Percentiles rank a stretch among this genome's conserved stretches.
Evolutionary conservation across 2,797 vertebrate species (phyloP).

Genomic region (Lithobates pipiens): DNA sequence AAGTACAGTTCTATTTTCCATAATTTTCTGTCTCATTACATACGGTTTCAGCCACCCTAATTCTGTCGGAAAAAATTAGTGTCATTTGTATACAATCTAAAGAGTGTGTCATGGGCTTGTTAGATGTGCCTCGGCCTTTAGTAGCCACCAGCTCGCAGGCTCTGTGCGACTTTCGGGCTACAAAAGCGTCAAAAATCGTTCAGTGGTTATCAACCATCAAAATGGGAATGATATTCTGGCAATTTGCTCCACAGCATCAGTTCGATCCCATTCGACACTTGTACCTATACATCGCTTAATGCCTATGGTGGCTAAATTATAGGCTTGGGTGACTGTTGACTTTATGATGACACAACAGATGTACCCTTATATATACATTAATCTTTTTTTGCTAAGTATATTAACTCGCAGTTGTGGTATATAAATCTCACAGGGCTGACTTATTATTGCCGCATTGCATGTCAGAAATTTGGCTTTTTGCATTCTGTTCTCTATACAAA

Average conservation of each 20-base stretch:
- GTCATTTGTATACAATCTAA: constrained; percentile 77
- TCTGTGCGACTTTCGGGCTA: constrained; percentile 6
- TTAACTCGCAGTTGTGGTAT: too few relatives aligned
- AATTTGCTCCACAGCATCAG: constrained; percentile 15
- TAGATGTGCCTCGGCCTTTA: constrained; percentile 71
- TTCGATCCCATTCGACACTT: constrained; percentile 1
- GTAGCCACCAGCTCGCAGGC: constrained; percentile 60
- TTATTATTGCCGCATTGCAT: too few relatives aligned
- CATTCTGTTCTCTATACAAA: too few relatives aligned
- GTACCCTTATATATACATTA: too few relatives aligned
- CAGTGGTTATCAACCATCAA: not conserved
- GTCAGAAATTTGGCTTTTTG: too few relatives aligned
- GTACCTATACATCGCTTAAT: too few relatives aligned
- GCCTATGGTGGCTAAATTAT: too few relatives aligned
- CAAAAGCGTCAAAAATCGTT: constrained; percentile 9
- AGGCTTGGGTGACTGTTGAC: too few relatives aligned
- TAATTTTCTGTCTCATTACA: constrained; percentile 84
- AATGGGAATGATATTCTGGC: not conserved
- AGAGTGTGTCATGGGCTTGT: constrained; percentile 70
- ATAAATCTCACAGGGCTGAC: too few relatives aligned
- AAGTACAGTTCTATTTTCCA: constrained; percentile 73
- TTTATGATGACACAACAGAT: too few relatives aligned
- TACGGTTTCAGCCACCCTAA: constrained; percentile 81
- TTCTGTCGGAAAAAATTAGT: constrained; percentile 83
- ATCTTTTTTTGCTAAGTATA: too few relatives aligned